phyloP scores from a whole-genome alignment of 2,888 invertebrate genomes.

The Chesias legatella region DNA sequence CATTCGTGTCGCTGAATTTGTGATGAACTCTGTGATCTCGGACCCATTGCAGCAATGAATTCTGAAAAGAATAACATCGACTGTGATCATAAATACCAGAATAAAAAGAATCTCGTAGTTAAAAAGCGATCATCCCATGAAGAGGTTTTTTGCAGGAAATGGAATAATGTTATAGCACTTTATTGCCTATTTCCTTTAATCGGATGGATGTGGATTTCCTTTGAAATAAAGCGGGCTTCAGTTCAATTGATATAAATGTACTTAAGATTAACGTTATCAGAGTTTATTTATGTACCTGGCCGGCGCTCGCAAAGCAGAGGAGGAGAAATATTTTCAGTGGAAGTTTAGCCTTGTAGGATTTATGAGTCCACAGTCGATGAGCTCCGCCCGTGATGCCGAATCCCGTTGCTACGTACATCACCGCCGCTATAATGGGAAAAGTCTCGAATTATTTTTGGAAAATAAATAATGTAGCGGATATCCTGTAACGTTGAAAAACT shows the following conservation, averaged over 20 bases:
- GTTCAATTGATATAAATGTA: conserved; percentile 3
- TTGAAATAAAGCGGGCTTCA: conserved; percentile 19
- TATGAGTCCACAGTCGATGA: conserved; percentile 85
- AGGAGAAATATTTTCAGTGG: conserved; percentile 82
- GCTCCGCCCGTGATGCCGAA: conserved; percentile 87
- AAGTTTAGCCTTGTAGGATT: conserved; percentile 83
- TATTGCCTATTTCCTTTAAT: conserved; percentile 30
- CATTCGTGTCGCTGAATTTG: conserved; percentile 91
- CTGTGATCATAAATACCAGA: conserved; percentile 23
- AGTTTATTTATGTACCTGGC: conserved; percentile 77
- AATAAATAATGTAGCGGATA: background rate
- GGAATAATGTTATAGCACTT: conserved; percentile 29
- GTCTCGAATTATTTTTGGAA: background rate
- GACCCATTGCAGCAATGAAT: conserved; percentile 79
- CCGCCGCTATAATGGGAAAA: conserved; percentile 64
- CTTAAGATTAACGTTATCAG: conserved; percentile 3
- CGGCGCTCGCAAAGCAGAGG: conserved; percentile 82
- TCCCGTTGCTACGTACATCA: conserved; percentile 81
- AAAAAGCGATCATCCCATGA: conserved; percentile 27
- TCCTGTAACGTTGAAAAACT: conserved; percentile 12
- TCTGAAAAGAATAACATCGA: conserved; percentile 42
- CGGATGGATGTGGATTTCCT: conserved; percentile 26
- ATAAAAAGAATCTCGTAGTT: conserved; percentile 26
- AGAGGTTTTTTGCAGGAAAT: conserved; percentile 25
- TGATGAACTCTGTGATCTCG: conserved; percentile 88